Base-by-base conservation (phyloP, 2,113 vertebrate genomes). In the Todiramphus saurophagus region DNA sequence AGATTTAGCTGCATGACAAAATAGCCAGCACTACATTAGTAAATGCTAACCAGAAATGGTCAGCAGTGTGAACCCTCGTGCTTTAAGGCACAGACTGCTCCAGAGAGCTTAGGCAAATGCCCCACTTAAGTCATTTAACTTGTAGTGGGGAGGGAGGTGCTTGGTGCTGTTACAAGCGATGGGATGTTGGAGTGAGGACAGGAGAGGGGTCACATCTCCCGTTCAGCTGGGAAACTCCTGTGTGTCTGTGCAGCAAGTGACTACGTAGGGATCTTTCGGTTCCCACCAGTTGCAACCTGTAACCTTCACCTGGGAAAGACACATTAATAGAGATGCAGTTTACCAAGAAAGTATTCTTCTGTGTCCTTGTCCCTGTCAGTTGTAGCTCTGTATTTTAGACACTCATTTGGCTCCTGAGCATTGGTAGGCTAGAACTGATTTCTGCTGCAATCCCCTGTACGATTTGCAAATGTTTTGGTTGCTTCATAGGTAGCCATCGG, bases 321-420 rank as follows among this genome's bases (percentile, higher is more conserved):
- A 37, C 16, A 68, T 56, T 33, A 74, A 24, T 55, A 78, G 60
- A 89, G 88, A 33, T 89, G 64, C 58, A 48, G 48, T 89, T 94
- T 77, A 95, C 80, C 55, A 48, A 75, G 66, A 56, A 89, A 81
- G 43, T 19, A 44, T 82, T 93, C 78, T 93, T 78, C 56, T 81
- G 5, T 74, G 21, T 15, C 9, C 58, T 15, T 27, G 13, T 20
- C 33, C 11, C 1, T 5, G 3, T 28, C 31, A 8, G 15, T 44
- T 82, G 63, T 11, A 86, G 39, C 50, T 67, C 39, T 55, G 2
- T 24, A 18, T 55, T 88, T 74, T 18, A 55, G 44, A 55, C 30
- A 24, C 3, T 8, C 28, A 2, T 68, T 78, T 80, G 43, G n/a
- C 68, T 91, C 19, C 46, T 37, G 18, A 87, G 12, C 10, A 3